phyloP scores from a whole-genome alignment of 2,888 invertebrate species.

The Belgica antarctica region DNA sequence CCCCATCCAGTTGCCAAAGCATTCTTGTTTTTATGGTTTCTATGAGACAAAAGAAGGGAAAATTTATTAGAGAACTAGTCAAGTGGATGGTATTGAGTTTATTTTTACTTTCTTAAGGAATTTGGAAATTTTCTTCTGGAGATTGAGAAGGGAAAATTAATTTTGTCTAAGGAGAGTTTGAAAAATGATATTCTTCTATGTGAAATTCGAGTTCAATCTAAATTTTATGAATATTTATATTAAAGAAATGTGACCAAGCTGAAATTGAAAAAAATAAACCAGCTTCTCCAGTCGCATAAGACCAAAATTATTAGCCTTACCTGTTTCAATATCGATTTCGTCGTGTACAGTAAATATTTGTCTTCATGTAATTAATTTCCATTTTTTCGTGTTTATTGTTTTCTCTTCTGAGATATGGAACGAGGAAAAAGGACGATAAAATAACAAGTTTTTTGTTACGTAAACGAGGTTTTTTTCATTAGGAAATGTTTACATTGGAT shows the following conservation, averaged over 20 bases:
- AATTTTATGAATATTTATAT: too few relatives aligned
- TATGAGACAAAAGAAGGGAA: slow-evolving; percentile 9
- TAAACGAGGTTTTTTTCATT: not conserved
- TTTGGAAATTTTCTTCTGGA: not conserved
- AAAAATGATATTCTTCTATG: not conserved
- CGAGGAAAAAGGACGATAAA: slow-evolving; percentile 1
- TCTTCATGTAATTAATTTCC: slow-evolving; percentile 24
- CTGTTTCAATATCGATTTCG: slow-evolving; percentile 9
- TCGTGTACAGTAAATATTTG: slow-evolving; percentile 22
- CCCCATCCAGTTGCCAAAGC: not conserved
- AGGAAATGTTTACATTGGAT: not conserved
- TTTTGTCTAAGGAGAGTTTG: not conserved
- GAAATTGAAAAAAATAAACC: too few relatives aligned
- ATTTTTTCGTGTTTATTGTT: slow-evolving; percentile 9
- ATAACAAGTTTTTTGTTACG: slow-evolving; percentile 2
- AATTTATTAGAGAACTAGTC: slow-evolving; percentile 4
- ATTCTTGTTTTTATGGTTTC: not conserved
- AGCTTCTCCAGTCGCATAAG: too few relatives aligned
- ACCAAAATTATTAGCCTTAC: too few relatives aligned
- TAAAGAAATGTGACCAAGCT: too few relatives aligned
- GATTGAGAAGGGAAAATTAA: slow-evolving; percentile 6
- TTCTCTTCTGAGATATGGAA: too few relatives aligned
- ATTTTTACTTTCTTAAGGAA: slow-evolving; percentile 1
- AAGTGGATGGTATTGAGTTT: slow-evolving; percentile 21
- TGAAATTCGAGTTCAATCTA: too few relatives aligned